A percentile compares a stretch with the other conserved stretches of the same genome.
These are phyloP conservation scores for Charina bottae DNA, from an alignment of 2,113 vertebrate genomes.

Conservation along the genomic window DNA sequence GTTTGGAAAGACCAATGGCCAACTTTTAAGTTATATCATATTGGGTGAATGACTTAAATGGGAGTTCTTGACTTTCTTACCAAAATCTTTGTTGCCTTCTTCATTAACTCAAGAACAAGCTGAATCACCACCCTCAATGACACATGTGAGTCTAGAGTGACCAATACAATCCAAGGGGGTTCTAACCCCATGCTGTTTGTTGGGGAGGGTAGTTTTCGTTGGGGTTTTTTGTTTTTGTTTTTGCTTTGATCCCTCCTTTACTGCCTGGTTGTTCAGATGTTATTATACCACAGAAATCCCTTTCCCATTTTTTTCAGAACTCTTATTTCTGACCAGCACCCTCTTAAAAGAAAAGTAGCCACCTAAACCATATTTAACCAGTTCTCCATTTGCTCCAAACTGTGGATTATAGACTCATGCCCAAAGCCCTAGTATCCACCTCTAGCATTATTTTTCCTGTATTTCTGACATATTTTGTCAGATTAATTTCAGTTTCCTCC, in stretches of 20 bases:
- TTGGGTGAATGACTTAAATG: constrained; percentile 27
- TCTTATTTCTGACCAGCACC: constrained; percentile 55
- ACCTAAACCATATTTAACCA: constrained; percentile 31
- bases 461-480: neutral
- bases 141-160: constrained; percentile 48
- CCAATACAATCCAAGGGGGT: constrained; percentile 50
- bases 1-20: constrained; percentile 43
- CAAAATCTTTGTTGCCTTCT: constrained; percentile 54
- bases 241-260: constrained; percentile 20
- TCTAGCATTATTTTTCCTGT: constrained; percentile 22
- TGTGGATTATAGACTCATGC: constrained; percentile 48
- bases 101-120: constrained; percentile 35
- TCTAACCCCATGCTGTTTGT: constrained; percentile 38
- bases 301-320: constrained; percentile 51
- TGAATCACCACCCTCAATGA: constrained; percentile 53
- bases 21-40: constrained; percentile 48
- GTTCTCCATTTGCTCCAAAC: constrained; percentile 50
- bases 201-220: neutral
- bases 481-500: constrained; percentile 50
- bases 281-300: constrained; percentile 49
- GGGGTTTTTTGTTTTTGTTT: neutral
- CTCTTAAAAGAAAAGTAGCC: constrained; percentile 9
- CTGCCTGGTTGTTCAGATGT: constrained; percentile 45
- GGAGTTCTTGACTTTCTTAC: constrained; percentile 28
- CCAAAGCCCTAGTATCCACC: constrained; percentile 30